These are phyloP conservation scores for Tenthredo scrophulariae DNA, from an alignment of 2,888 invertebrate species.

Conservation along the genomic window DNA sequence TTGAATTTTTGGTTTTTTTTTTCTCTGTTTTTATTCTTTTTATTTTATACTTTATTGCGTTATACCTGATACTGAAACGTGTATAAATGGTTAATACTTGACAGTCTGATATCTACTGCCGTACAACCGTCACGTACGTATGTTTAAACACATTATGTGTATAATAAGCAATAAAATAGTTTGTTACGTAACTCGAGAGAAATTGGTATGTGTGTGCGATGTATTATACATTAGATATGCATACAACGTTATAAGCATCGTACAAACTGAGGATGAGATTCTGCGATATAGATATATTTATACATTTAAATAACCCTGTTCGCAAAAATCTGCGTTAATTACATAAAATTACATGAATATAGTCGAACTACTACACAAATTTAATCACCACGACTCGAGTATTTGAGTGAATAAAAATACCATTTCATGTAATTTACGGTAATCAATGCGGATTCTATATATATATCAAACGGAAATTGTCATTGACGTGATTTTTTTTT, in stretches of 20 bases:
- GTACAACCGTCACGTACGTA: not conserved
- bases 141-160: constrained; percentile 4
- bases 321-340: not conserved
- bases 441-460: not conserved
- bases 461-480: not conserved
- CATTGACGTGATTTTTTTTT: not conserved
- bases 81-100: not conserved
- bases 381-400: not conserved
- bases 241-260: constrained; percentile 8
- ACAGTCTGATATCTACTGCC: not conserved
- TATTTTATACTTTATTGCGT: not conserved
- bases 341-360: not conserved
- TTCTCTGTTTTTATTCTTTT: not conserved
- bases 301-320: not conserved
- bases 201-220: not conserved
- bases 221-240: not conserved
- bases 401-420: not conserved
- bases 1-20: not conserved
- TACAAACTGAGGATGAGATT: constrained; percentile 14
- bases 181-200: constrained; percentile 12
- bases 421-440: not conserved
- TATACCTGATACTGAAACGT: not conserved
- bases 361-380: not conserved
- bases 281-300: not conserved
- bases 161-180: constrained; percentile 10